Percentiles rank a stretch among this genome's conserved stretches.
phyloP scores from a whole-genome alignment of 1,140 invertebrate species.

The Leptopilina clavipes region DNA sequence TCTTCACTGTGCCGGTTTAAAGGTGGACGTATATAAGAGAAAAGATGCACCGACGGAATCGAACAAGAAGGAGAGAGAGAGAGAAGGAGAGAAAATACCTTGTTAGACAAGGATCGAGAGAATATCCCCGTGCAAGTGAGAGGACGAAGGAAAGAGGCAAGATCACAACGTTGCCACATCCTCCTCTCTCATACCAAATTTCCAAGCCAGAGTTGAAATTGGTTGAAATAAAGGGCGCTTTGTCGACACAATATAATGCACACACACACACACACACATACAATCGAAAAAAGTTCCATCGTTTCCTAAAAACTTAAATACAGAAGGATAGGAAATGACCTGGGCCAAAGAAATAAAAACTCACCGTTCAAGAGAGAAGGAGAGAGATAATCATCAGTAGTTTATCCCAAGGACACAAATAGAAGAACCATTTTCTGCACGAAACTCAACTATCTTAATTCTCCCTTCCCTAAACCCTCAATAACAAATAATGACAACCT shows the following conservation, averaged over 20 bases:
- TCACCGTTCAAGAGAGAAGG: no score
- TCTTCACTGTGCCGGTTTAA: conserved; percentile 36
- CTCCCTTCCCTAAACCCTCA: background rate
- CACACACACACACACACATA: background rate
- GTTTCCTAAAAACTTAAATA: conserved; percentile 33
- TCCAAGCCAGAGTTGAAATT: no score
- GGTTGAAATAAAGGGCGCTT: conserved; percentile 61
- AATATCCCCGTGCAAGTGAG: background rate
- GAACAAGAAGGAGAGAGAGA: conserved; percentile 43
- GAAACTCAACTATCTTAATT: conserved; percentile 26
- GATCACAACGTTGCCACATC: conserved; percentile 65
- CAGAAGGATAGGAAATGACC: conserved; percentile 27
- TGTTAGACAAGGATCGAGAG: conserved; percentile 36
- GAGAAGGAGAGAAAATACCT: conserved; percentile 42
- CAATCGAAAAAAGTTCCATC: conserved; percentile 2
- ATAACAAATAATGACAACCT: no score
- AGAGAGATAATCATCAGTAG: conserved; percentile 33
- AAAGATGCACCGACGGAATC: conserved; percentile 56
- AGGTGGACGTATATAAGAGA: conserved; percentile 46
- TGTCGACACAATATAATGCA: conserved; percentile 43
- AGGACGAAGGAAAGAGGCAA: conserved; percentile 9
- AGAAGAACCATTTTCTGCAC: conserved; percentile 27
- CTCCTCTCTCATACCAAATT: conserved; percentile 62
- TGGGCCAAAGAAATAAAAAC: conserved; percentile 3
- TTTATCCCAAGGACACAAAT: conserved; percentile 21